phyloP scores from a whole-genome alignment of 2,797 vertebrate genomes.

The Aulostomus chinensis region DNA sequence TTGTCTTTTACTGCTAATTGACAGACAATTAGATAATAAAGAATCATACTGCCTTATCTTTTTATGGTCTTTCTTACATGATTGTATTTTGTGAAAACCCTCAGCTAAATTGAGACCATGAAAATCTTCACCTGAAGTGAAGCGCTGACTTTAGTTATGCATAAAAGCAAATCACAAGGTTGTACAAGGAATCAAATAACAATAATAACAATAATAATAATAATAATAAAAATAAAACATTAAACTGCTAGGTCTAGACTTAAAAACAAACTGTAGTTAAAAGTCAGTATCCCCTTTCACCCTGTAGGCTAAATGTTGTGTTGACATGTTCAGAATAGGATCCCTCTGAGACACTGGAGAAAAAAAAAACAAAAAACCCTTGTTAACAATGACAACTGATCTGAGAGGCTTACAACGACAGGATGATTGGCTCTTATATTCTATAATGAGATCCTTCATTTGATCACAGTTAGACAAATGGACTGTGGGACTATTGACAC shows the following conservation, averaged over 20 bases:
- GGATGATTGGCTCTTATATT: constrained; percentile 42
- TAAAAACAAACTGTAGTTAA: constrained; percentile 6
- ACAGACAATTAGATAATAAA: too few species aligned
- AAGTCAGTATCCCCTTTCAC: constrained; percentile 17
- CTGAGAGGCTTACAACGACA: constrained; percentile 25
- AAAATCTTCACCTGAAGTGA: neutral
- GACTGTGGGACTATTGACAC: constrained; percentile 49
- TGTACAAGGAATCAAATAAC: constrained; percentile 9
- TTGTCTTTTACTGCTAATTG: too few species aligned
- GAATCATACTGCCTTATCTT: neutral
- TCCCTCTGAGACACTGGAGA: constrained; percentile 8
- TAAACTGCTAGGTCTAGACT: constrained; percentile 1
- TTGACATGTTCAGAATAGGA: constrained; percentile 18
- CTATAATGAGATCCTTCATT: constrained; percentile 52
- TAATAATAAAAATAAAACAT: too few species aligned
- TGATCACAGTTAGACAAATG: constrained; percentile 53
- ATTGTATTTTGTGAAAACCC: neutral
- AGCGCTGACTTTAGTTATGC: too few species aligned
- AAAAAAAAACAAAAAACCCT: constrained; percentile 13
- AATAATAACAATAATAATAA: too few species aligned
- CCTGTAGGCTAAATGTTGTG: constrained; percentile 12
- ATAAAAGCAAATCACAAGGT: constrained; percentile 3
- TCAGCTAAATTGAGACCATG: neutral
- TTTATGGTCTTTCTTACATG: neutral
- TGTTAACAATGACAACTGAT: constrained; percentile 39